phyloP scores from a whole-genome alignment of 2,888 invertebrate species.

The Podabrus alpinus region DNA sequence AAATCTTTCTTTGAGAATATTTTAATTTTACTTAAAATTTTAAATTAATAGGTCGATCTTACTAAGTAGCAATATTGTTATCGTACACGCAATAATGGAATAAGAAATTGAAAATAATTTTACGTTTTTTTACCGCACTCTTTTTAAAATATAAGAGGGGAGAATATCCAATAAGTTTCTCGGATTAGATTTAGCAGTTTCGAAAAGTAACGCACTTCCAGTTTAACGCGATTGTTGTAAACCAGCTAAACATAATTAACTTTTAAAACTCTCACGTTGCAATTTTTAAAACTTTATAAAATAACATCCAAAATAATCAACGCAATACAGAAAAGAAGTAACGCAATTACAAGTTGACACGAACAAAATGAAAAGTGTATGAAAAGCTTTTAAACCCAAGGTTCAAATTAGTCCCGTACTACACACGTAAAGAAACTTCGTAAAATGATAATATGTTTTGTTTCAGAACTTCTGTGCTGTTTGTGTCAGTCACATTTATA shows the following conservation, averaged over 20 bases:
- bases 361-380: not conserved
- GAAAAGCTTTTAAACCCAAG: not conserved
- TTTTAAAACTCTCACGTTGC: not conserved
- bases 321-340: not conserved
- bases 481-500: conserved; percentile 94
- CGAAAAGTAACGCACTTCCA: too few relatives aligned
- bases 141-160: too few relatives aligned
- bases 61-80: not conserved
- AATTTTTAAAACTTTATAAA: not conserved
- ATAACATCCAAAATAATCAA: not conserved
- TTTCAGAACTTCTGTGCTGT: conserved; percentile 86
- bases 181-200: too few relatives aligned
- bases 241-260: not conserved
- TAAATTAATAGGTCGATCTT: not conserved
- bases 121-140: not conserved
- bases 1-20: not conserved
- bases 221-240: not conserved
- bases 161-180: too few relatives aligned
- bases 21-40: not conserved
- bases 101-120: conserved; percentile 4
- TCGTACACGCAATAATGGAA: conserved; percentile 9
- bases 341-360: not conserved
- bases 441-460: conserved; percentile 24
- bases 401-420: not conserved
- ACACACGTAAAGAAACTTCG: not conserved